Evolutionary conservation across 64 coral and sea anemone species (phyloP), one percentile per base, ranked within the genome.

Genomic region (Pachyseris speciosa): DNA sequence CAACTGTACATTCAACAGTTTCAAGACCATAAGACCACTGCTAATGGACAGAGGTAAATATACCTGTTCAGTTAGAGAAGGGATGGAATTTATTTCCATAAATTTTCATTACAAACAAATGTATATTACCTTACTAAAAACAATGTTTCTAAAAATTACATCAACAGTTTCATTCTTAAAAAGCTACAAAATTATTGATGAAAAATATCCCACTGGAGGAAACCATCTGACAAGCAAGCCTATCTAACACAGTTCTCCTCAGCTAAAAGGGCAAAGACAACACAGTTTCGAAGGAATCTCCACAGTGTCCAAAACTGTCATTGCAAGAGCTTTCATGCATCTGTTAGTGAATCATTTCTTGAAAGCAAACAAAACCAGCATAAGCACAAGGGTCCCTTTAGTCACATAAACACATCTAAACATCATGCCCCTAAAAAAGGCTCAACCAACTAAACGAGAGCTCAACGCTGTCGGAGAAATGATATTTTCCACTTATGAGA

Each of bases 271-370:
- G 0, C 48, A 2, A 57, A 44, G 5, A 57, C 48, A 53, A 19
- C 26, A 30, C 47, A 12, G 1, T n/a, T 16, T 22, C 12, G 80
- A 84, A 60, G 11, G 41, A 39, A 20, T 20, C 55, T 66, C 29
- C 58, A 84, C 80, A 84, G 33, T 37, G 17, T 84, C n/a, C 80
- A 40, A 64, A 84, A 84, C 31, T 65, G 58, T 24, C 39, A 64
- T 31, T 84, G 80, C 39, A 40, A 9, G 41, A 84, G 9, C n/a
- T 84, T 84, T 22, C 80, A 84, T 48, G 29, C 51, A 0, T n/a
- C 32, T 42, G 1, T 84, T 8, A n/a, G 32, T 26, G 37, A 34
- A 26, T 42, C 7, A 31, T 65, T 65, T 39, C 80, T 58, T 63
- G 80, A 25, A 64, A 59, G 30, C 76, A 57, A 57, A 31, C 43